Conservation (phyloP, 2,113 vertebrate species). For the Lucifuga dentata region DNA sequence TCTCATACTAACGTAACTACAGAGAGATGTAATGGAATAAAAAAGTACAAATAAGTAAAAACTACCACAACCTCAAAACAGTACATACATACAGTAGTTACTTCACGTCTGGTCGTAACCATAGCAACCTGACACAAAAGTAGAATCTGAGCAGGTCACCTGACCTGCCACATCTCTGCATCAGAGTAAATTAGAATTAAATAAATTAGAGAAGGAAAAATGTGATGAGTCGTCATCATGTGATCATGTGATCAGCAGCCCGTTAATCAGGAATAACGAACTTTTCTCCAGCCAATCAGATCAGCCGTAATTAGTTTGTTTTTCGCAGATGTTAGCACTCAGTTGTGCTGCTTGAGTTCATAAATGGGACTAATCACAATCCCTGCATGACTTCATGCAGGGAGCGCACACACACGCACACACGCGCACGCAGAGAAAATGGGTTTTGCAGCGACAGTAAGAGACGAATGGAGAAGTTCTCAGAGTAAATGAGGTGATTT, state of each 20-base stretch:
- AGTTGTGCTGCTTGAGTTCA: background rate
- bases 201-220: background rate
- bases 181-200: background rate
- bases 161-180: no score
- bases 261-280: background rate
- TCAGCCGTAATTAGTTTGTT: background rate
- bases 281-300: background rate
- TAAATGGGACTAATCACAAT: slow-evolving; percentile 12
- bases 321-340: slow-evolving; percentile 5
- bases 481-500: slow-evolving; percentile 81
- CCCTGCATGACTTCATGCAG: background rate
- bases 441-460: slow-evolving; percentile 70
- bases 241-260: background rate
- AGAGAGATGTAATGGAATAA: no score
- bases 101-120: no score
- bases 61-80: no score
- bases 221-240: no score
- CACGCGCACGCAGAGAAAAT: slow-evolving; percentile 59
- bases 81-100: no score
- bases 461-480: slow-evolving; percentile 76
- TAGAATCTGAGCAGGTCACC: no score
- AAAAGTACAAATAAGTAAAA: no score
- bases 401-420: slow-evolving; percentile 17
- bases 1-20: no score
- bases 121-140: no score